Base-by-base conservation (phyloP, 2,888 invertebrate genomes). In the Diaprepes abbreviatus region DNA sequence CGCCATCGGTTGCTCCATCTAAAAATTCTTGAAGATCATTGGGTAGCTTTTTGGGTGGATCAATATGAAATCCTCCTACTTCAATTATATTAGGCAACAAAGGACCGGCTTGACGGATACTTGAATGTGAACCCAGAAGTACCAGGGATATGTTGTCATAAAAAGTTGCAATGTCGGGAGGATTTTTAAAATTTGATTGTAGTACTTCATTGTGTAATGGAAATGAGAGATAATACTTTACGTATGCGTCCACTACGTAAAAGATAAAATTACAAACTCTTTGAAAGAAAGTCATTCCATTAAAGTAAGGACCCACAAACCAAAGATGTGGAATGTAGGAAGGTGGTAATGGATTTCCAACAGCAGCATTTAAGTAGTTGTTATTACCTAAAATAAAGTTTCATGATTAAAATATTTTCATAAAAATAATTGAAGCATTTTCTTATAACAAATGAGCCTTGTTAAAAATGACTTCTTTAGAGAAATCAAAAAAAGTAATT, bases 1-100 rank as follows among this genome's bases (percentile, higher is more conserved):
- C 87, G 2, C 77, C 78, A 31, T 76, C 70, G 7, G 3, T 24
- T 28, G 48, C 48, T 6, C 28, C 48, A 21, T 48, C 48, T 28
- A 48, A 28, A 28, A 72, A 73, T 3, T 24, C 24, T 24, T 24
- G 24, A 3, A 77, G 24, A 43, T 77, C 71, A 19, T 72, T 38
- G 1, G 76, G 75, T n/a, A 81, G 57, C 43, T 72, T 71, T 66
- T 78, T 77, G 0, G 79, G 75, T 2, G 75, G 72, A 31, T 77
- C 43, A 1, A 80, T 70, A 24, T 24, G 24, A 24, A 24, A 24
- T 5, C 24, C 24, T 9, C 88, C 89, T 52, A 89, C 83, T 76
- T 88, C 87, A 1, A 88, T 79, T 67, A 87, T 82, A 76, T 86
- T 87, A 0, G 89, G 89, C 3, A 87, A 82, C 38, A 85, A 81